Percentiles rank a stretch among this genome's conserved stretches.
Conservation (phyloP, 2,113 vertebrate genomes). For the Rana temporaria region DNA sequence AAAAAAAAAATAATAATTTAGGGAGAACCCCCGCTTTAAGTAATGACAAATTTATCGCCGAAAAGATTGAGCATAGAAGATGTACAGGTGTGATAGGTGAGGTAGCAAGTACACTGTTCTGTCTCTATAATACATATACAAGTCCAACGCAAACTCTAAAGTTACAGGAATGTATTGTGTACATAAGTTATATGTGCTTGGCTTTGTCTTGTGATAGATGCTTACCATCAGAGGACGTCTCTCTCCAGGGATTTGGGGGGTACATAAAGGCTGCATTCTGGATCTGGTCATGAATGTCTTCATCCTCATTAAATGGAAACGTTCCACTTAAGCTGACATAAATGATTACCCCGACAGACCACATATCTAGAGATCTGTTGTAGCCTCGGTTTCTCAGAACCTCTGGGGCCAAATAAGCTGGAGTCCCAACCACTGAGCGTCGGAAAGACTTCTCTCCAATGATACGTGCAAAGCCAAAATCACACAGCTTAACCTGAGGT, state of each 20-base stretch:
- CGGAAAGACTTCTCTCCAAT: conserved; percentile 93
- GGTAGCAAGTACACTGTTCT: no score
- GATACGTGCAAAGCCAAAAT: conserved; percentile 92
- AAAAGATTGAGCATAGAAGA: no score
- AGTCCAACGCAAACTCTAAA: no score
- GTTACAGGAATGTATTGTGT: no score
- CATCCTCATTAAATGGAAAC: conserved; percentile 92
- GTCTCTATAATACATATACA: no score
- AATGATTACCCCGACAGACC: conserved; percentile 93
- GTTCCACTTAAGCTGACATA: conserved; percentile 93
- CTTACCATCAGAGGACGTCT: conserved; percentile 84
- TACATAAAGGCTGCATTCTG: conserved; percentile 95
- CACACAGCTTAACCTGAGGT: conserved; percentile 87
- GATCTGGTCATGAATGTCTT: conserved; percentile 93
- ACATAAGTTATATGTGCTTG: no score
- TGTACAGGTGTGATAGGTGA: no score
- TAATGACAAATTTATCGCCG: no score
- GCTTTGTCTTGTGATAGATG: background rate
- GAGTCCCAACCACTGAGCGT: conserved; percentile 91
- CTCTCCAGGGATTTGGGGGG: conserved; percentile 88
- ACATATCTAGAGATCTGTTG: conserved; percentile 93
- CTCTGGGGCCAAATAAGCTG: conserved; percentile 87
- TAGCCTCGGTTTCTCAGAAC: conserved; percentile 92
- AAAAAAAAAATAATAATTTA: no score
- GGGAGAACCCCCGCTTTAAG: no score